phyloP scores from a whole-genome alignment of 2,888 invertebrate genomes.

The Listrodromus nycthemerus region DNA sequence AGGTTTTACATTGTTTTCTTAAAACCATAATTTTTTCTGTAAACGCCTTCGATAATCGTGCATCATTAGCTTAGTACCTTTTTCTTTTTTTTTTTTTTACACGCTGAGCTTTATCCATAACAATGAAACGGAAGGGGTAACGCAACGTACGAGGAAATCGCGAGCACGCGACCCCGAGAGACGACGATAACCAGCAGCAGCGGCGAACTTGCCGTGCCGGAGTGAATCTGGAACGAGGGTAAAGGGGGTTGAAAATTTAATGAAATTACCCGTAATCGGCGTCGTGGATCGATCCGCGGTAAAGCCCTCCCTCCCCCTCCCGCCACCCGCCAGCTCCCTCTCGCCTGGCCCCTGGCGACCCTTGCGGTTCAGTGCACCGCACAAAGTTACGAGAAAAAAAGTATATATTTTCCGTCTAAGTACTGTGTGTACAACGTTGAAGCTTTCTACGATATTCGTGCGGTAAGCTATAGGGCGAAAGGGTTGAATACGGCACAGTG shows the following conservation, averaged over 20 bases:
- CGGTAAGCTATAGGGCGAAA: slow-evolving; percentile 4
- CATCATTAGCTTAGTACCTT: slow-evolving; percentile 5
- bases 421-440: slow-evolving; percentile 52
- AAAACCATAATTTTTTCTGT: slow-evolving; percentile 17
- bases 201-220: slow-evolving; percentile 42
- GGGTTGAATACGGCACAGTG: too few species aligned
- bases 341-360: slow-evolving; percentile 54
- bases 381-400: slow-evolving; percentile 62
- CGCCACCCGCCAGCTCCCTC: not conserved
- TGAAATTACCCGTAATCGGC: slow-evolving; percentile 71
- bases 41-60: slow-evolving; percentile 66
- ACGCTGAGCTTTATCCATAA: slow-evolving; percentile 48
- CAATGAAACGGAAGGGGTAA: slow-evolving; percentile 62
- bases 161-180: slow-evolving; percentile 65
- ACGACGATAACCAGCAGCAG: slow-evolving; percentile 66
- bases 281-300: slow-evolving; percentile 69
- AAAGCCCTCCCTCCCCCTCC: slow-evolving; percentile 60
- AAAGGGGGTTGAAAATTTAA: slow-evolving; percentile 72
- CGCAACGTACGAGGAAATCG: slow-evolving; percentile 66
- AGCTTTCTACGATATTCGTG: slow-evolving; percentile 52
- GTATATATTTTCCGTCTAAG: slow-evolving; percentile 54
- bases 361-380: slow-evolving; percentile 52
- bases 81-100: slow-evolving; percentile 45
- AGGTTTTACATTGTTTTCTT: not conserved
- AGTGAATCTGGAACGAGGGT: slow-evolving; percentile 69